Evolutionary conservation across 2,888 invertebrate species (phyloP), one percentile per base, ranked within the genome.

Genomic region (Epiblema foenella): DNA sequence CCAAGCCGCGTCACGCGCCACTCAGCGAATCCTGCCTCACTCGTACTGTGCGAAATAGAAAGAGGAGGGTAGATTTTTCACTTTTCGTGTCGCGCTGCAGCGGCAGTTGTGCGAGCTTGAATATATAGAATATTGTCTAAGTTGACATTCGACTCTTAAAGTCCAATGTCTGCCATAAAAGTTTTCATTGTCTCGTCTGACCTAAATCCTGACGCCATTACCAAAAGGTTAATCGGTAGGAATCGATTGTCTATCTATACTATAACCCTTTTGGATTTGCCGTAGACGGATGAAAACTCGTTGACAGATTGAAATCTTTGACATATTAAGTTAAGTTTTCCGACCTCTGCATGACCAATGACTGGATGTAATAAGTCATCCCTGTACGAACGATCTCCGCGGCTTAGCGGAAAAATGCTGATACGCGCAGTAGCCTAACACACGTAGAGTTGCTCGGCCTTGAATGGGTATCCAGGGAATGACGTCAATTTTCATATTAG

Each of bases 181-280:
- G 42, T n/a, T 60, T 46, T 60, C 42, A 60, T 24, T 24, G 3
- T 8, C 59, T 42, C 9, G 20, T 9, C n/a, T 60, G 42, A 60
- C 24, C 60, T n/a, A 60, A 49, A 60, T 60, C 17, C 60, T 46
- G 20, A 46, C 60, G 46, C 18, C 42, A 24, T 59, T 60, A 10
- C 42, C 15, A 11, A 46, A 46, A 46, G 46, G n/a, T 46, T 46
- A 12, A n/a, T 46, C 8, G 15, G 5, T 46, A 8, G 46, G 46
- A n/a, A n/a, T n/a, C 46, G n/a, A 12, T 12, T n/a, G 4, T 46
- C n/a, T 3, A n/a, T n/a, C n/a, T n/a, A n/a, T n/a, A n/a, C n/a
- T n/a, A 46, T 46, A 42, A 42, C 42, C 42, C 46, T n/a, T n/a
- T 46, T 46, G 15, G n/a, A 5, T n/a, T 46, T 39, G 39, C 12